Conservation (phyloP, 2,113 vertebrate genomes). For the Hippocampus barbouri region DNA sequence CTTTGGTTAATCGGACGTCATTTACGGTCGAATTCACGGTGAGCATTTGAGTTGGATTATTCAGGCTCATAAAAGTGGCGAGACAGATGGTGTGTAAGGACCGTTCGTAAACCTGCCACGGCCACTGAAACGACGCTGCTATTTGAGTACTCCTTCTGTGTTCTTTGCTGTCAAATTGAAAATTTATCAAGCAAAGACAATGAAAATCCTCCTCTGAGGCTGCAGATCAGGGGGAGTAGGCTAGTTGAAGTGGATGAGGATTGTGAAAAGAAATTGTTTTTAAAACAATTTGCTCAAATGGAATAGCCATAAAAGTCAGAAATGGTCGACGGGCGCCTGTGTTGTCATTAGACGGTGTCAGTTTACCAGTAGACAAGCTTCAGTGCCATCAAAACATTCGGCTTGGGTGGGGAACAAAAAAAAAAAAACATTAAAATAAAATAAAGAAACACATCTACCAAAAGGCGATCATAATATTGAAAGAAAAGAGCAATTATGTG, state of each 20-base stretch:
- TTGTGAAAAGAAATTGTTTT: slow-evolving; percentile 69
- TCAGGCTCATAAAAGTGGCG: slow-evolving; percentile 10
- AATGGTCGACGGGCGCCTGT: slow-evolving; percentile 39
- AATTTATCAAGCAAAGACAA: slow-evolving; percentile 78
- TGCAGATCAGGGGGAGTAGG: not conserved
- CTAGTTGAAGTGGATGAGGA: slow-evolving; percentile 42
- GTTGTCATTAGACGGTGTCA: slow-evolving; percentile 50
- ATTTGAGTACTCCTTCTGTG: slow-evolving; percentile 77
- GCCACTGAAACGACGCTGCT: slow-evolving; percentile 59
- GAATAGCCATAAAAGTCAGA: slow-evolving; percentile 61
- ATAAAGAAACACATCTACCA: no score
- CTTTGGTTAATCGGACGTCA: no score
- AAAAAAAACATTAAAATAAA: not conserved
- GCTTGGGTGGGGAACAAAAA: not conserved
- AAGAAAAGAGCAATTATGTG: not conserved
- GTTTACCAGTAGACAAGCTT: slow-evolving; percentile 44
- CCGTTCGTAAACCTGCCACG: slow-evolving; percentile 45
- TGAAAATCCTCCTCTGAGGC: not conserved
- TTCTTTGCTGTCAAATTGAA: slow-evolving; percentile 83
- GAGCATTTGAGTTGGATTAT: no score
- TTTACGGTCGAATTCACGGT: no score
- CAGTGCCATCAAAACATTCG: not conserved
- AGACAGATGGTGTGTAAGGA: slow-evolving; percentile 7
- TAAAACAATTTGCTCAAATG: slow-evolving; percentile 63
- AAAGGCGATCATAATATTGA: not conserved